Percentiles rank a stretch among this genome's conserved stretches.
Conservation (phyloP, 1,140 invertebrate genomes). For the Metaphire vulgaris region DNA sequence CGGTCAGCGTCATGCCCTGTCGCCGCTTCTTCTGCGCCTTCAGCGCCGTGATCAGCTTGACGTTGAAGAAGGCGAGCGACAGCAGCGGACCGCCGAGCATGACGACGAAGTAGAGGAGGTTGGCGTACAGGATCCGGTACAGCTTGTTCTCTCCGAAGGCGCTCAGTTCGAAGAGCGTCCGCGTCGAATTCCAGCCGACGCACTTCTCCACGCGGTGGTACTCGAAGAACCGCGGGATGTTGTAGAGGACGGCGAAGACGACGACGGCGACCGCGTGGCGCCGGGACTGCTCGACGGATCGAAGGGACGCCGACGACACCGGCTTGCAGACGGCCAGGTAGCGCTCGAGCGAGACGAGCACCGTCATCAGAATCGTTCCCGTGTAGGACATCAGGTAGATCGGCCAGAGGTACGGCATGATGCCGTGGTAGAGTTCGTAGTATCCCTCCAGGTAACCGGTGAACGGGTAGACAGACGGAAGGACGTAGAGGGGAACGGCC, state of each 20-base stretch:
- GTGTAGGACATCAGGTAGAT: conserved; percentile 29
- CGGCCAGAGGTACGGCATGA: conserved; percentile 27
- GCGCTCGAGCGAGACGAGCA: conserved; percentile 28
- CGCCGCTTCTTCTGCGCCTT: conserved; percentile 15
- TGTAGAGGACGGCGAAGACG: conserved; percentile 25
- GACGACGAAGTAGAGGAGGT: conserved; percentile 22
- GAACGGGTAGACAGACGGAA: not conserved
- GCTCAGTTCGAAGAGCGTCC: conserved; percentile 14
- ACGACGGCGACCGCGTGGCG: conserved; percentile 16
- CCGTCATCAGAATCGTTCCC: conserved; percentile 24
- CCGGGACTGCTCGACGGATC: not conserved
- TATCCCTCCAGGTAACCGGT: conserved; percentile 9
- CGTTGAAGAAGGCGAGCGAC: conserved; percentile 23
- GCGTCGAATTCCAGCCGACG: conserved; percentile 12
- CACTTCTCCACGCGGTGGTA: conserved; percentile 15
- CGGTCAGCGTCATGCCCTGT: too few species aligned
- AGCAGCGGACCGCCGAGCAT: conserved; percentile 21
- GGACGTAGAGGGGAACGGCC: conserved; percentile 26
- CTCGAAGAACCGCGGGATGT: conserved; percentile 29
- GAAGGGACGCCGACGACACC: not conserved
- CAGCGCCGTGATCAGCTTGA: conserved; percentile 22
- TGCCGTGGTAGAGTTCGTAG: conserved; percentile 2
- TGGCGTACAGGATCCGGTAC: conserved; percentile 22
- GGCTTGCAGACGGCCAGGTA: conserved; percentile 29
- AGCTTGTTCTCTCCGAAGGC: conserved; percentile 20